These are phyloP conservation scores for Conger conger DNA, from an alignment of 2,113 vertebrate genomes.

Conservation along the genomic window DNA sequence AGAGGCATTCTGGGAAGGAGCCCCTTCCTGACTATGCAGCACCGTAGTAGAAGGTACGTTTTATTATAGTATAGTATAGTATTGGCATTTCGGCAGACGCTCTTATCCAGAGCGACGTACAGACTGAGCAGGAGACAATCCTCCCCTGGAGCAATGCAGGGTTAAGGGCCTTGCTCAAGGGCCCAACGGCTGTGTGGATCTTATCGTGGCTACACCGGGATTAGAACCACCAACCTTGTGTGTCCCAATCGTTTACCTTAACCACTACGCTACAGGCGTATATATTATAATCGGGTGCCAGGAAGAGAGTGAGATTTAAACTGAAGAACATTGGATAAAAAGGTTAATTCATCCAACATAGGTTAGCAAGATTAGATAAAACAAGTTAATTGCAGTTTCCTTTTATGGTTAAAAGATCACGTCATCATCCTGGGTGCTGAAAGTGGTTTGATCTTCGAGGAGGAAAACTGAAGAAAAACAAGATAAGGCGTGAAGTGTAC, in stretches of 20 bases:
- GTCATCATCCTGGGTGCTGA: background rate
- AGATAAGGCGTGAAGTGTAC: background rate
- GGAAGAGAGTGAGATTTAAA: background rate
- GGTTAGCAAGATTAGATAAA: background rate
- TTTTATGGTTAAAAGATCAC: slow-evolving; percentile 4
- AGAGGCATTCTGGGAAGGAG: background rate
- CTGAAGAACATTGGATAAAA: background rate
- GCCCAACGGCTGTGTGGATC: too few species aligned
- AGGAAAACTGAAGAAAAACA: background rate
- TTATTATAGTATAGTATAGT: background rate
- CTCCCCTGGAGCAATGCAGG: too few species aligned
- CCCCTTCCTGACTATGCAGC: background rate
- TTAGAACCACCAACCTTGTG: too few species aligned
- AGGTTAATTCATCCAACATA: background rate
- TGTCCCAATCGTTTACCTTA: too few species aligned
- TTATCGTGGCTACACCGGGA: too few species aligned
- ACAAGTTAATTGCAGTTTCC: background rate
- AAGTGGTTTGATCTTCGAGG: background rate
- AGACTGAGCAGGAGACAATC: too few species aligned
- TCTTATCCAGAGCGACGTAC: too few species aligned
- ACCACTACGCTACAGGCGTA: too few species aligned
- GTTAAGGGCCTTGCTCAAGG: too few species aligned
- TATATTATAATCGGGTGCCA: background rate
- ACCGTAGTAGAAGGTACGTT: background rate
- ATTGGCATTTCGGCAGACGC: too few species aligned